These are phyloP conservation scores for Suillia variegata DNA, from an alignment of 2,888 invertebrate species.

Conservation along the genomic window DNA sequence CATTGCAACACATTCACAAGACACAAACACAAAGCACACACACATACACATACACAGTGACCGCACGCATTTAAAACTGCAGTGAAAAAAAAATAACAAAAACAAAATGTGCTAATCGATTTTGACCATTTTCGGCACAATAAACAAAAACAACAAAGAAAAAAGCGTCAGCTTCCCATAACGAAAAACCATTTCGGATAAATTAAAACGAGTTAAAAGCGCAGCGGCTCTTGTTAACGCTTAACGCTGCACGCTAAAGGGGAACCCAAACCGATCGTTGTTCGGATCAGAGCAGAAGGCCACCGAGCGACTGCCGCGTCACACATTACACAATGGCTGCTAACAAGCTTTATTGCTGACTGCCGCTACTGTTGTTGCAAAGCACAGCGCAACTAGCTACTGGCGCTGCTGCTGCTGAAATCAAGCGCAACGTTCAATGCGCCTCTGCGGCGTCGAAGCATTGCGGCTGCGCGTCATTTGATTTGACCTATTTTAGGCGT, in stretches of 20 bases:
- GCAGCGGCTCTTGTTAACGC: background rate
- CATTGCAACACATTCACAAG: no score
- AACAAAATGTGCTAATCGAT: constrained; percentile 18
- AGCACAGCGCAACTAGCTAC: background rate
- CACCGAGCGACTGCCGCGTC: background rate
- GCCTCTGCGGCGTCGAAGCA: background rate
- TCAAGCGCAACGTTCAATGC: background rate
- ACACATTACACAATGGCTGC: background rate
- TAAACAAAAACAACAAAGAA: constrained; percentile 1
- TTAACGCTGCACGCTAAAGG: background rate
- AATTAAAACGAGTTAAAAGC: constrained; percentile 2
- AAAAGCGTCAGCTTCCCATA: background rate
- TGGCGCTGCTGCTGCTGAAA: background rate
- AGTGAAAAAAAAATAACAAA: background rate
- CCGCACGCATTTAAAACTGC: background rate
- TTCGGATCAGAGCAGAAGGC: no score
- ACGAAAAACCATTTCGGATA: constrained; percentile 4
- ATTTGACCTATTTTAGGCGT: constrained; percentile 5
- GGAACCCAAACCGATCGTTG: background rate
- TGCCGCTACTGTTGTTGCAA: background rate
- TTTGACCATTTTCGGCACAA: constrained; percentile 20
- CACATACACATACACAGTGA: background rate
- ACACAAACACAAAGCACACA: no score
- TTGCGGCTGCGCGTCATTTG: constrained; percentile 8
- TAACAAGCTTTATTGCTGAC: constrained; percentile 5